Percentiles rank a stretch among this genome's conserved stretches.
These are phyloP conservation scores for Eristalinus sepulchralis DNA, from an alignment of 2,888 invertebrate species.

Conservation along the genomic window DNA sequence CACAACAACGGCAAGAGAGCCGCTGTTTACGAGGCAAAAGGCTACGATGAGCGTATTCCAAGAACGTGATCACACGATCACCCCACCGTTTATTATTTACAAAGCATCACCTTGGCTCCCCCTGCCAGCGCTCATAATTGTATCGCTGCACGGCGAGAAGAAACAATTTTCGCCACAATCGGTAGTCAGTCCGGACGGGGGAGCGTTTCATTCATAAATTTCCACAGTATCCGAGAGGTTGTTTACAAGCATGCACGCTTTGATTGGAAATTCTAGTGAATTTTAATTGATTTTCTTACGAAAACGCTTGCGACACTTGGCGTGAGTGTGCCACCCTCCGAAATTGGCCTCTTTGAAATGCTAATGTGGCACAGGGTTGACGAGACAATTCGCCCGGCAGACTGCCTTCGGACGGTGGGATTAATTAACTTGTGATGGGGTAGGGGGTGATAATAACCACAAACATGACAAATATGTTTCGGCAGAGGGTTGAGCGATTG, in stretches of 20 bases:
- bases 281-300: slow-evolving; percentile 60
- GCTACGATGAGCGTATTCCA: slow-evolving; percentile 30
- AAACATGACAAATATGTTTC: background rate
- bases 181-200: background rate
- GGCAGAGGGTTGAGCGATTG: slow-evolving; percentile 20
- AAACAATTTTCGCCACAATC: slow-evolving; percentile 47
- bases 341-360: slow-evolving; percentile 43
- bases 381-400: background rate
- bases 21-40: slow-evolving; percentile 58
- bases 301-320: slow-evolving; percentile 4
- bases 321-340: slow-evolving; percentile 25
- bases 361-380: slow-evolving; percentile 24
- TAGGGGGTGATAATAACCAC: slow-evolving; percentile 11
- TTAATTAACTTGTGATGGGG: slow-evolving; percentile 43
- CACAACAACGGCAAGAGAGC: slow-evolving; percentile 34
- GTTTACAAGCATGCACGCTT: slow-evolving; percentile 58
- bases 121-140: slow-evolving; percentile 35
- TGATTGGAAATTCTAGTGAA: slow-evolving; percentile 64
- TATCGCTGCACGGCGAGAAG: slow-evolving; percentile 29
- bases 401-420: slow-evolving; percentile 13
- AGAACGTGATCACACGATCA: slow-evolving; percentile 58
- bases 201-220: slow-evolving; percentile 67
- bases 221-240: slow-evolving; percentile 51
- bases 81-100: slow-evolving; percentile 65
- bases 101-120: slow-evolving; percentile 51